Evolutionary conservation across 1,140 invertebrate genomes (phyloP), one percentile per base, ranked within the genome.

Genomic region (Tribolium madens): DNA sequence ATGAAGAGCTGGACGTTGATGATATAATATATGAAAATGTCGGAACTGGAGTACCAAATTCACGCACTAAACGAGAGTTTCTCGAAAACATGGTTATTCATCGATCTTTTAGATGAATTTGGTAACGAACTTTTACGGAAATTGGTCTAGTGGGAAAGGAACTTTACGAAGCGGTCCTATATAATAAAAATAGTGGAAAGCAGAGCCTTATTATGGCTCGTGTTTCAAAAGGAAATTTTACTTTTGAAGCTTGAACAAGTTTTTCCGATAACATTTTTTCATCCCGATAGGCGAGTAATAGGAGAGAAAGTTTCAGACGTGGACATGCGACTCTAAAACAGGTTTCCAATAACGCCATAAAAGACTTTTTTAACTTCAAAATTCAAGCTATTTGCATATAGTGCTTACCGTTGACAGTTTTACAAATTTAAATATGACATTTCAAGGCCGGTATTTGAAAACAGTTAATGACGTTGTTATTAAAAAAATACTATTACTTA

Each of bases 181-280:
- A 57, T 17, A 57, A 57, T 57, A 57, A 57, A 57, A 57, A 57
- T 21, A n/a, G 52, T 57, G 52, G 52, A 26, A 57, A 57, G 7
- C 17, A 13, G 48, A 50, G 15, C 48, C 48, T 14, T 50, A 15
- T 50, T 50, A 50, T 17, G 13, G 48, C 13, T 50, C 48, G 48
- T 50, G 48, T 50, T 50, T 50, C 48, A 50, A 50, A 17, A 50
- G 13, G 48, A 17, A 50, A 50, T 50, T 42, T 42, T 42, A 42
- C 52, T 17, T 57, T 57, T 57, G 10, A 21, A 18, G 52, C 17
- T 21, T n/a, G 52, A 57, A 57, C 17, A 57, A 57, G 52, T 57
- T 57, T 57, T 57, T 57, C 36, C 36, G 36, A 42, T 42, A 42
- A 42, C 36, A 42, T 42, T 42, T 42, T 42, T 42, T 42, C 36